phyloP scores from a whole-genome alignment of 2,113 vertebrate genomes.

The Lynx canadensis region DNA sequence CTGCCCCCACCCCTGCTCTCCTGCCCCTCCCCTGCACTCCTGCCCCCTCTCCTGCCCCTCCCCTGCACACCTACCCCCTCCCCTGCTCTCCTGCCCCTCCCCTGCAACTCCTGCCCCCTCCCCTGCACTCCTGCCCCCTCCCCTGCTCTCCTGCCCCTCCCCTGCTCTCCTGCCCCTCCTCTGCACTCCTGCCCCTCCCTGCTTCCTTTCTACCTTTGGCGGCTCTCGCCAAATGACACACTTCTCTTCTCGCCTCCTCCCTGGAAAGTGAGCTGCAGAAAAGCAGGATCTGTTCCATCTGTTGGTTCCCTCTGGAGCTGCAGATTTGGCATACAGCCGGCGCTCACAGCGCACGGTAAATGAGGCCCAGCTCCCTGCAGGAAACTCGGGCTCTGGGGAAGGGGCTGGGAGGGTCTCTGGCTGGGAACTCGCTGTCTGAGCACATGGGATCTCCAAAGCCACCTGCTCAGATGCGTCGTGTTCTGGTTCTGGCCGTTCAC shows the following conservation, averaged over 20 bases:
- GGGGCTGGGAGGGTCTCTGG: neutral
- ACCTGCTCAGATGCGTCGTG: rapidly evolving
- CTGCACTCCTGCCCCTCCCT: neutral
- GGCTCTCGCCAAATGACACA: neutral
- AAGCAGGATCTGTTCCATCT: neutral
- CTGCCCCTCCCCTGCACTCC: too few species aligned
- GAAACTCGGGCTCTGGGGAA: neutral
- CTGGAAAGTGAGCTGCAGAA: neutral
- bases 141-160: too few species aligned
- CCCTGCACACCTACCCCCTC: too few species aligned
- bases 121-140: too few species aligned
- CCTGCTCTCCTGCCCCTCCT: neutral
- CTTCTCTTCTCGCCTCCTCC: neutral
- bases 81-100: too few species aligned
- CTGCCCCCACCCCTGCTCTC: too few species aligned
- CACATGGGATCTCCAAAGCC: neutral
- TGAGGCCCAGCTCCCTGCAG: neutral
- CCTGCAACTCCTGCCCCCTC: too few species aligned
- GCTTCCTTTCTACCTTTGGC: neutral
- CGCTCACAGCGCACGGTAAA: neutral
- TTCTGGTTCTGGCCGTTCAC: too few species aligned
- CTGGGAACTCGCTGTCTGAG: neutral
- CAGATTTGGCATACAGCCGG: neutral
- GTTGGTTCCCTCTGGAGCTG: neutral
- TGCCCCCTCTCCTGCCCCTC: too few species aligned